Percentiles rank a stretch among this genome's conserved stretches.
Evolutionary conservation across 2,888 invertebrate genomes (phyloP).

Genomic region (Synergus itoensis): DNA sequence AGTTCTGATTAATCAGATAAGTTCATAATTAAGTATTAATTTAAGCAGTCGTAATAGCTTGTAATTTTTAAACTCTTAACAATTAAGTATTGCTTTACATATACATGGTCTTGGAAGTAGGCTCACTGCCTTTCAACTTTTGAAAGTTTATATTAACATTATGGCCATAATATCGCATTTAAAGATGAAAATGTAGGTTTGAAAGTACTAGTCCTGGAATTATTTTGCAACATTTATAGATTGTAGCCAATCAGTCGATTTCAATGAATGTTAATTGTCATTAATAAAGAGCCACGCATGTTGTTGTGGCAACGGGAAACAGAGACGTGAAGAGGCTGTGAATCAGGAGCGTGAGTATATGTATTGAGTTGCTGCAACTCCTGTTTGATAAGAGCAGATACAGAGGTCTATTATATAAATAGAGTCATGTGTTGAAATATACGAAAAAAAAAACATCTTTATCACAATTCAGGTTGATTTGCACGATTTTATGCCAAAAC

Average conservation of each 20-base stretch:
- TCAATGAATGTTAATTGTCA: constrained; percentile 76
- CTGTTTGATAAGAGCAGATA: constrained; percentile 23
- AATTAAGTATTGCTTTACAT: background rate
- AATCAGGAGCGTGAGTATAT: constrained; percentile 64
- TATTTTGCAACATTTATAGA: constrained; percentile 19
- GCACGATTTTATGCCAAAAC: too few species aligned
- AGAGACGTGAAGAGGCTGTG: constrained; percentile 76
- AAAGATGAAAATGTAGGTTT: background rate
- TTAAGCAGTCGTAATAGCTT: background rate
- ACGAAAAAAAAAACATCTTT: background rate
- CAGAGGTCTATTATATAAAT: background rate
- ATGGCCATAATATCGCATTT: background rate
- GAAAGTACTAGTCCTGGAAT: background rate
- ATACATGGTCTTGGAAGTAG: background rate
- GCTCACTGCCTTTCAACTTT: background rate
- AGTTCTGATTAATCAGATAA: too few species aligned
- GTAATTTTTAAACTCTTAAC: background rate
- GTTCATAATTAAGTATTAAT: background rate
- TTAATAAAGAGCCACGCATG: constrained; percentile 77
- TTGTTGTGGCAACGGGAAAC: constrained; percentile 77
- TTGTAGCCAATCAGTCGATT: constrained; percentile 44
- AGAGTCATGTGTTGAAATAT: background rate
- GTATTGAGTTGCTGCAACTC: constrained; percentile 52
- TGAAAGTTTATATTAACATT: background rate
- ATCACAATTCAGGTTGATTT: background rate